These are phyloP conservation scores for Metacarcinus magister DNA, from an alignment of 2,888 invertebrate species.

Conservation along the genomic window DNA sequence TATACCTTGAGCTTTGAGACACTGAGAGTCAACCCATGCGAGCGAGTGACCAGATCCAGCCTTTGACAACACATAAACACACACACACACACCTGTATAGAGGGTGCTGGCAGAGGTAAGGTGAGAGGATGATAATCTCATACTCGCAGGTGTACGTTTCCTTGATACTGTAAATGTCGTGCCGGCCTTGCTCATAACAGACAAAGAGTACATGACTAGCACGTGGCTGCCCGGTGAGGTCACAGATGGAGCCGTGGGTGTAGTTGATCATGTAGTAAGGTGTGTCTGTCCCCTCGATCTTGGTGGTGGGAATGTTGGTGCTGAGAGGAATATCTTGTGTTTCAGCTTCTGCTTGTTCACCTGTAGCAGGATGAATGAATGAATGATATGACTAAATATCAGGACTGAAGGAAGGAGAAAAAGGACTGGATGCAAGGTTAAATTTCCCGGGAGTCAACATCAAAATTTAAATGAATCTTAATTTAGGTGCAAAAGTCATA, in stretches of 20 bases:
- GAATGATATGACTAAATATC: not conserved
- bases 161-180: slow-evolving; percentile 96
- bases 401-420: too few species aligned
- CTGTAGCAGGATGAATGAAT: slow-evolving; percentile 13
- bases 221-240: slow-evolving; percentile 93
- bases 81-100: slow-evolving; percentile 88
- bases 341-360: not conserved
- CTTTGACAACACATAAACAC: slow-evolving; percentile 54
- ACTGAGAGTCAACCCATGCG: too few species aligned
- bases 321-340: slow-evolving; percentile 28
- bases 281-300: slow-evolving; percentile 93
- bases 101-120: slow-evolving; percentile 94
- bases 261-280: slow-evolving; percentile 89
- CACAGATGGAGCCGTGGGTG: slow-evolving; percentile 94
- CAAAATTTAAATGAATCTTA: too few species aligned
- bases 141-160: slow-evolving; percentile 98
- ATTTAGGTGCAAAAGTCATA: too few species aligned
- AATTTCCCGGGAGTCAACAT: too few species aligned
- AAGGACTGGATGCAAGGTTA: too few species aligned
- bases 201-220: slow-evolving; percentile 93
- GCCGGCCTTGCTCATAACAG: slow-evolving; percentile 92
- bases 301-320: slow-evolving; percentile 83
- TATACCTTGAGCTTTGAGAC: too few species aligned
- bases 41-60: too few species aligned
- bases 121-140: slow-evolving; percentile 94